These are phyloP conservation scores for Petrocephalus sullivani DNA, from an alignment of 2,797 vertebrate genomes.

Conservation along the genomic window DNA sequence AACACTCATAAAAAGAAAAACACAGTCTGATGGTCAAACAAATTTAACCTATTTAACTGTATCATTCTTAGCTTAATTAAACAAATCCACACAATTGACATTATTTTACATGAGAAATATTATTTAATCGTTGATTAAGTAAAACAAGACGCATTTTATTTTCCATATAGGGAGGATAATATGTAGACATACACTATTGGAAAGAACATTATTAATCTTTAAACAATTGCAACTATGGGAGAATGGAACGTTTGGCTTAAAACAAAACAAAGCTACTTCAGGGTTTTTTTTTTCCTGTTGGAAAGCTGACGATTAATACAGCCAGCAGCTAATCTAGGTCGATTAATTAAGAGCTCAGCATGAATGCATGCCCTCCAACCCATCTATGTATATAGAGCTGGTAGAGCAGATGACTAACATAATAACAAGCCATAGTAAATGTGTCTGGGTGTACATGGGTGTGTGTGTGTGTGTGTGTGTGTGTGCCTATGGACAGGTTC, in stretches of 20 bases:
- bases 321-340: neutral
- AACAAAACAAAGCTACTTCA: neutral
- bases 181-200: neutral
- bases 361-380: neutral
- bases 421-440: neutral
- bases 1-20: neutral
- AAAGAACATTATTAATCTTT: neutral
- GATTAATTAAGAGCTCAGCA: neutral
- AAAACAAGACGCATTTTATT: neutral
- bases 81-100: neutral
- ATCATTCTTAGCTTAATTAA: neutral
- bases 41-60: neutral
- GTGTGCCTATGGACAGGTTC: neutral
- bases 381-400: neutral
- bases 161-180: neutral
- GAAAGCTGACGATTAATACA: neutral
- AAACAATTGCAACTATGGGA: neutral
- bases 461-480: neutral
- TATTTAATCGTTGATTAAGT: neutral
- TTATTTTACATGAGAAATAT: neutral
- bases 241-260: neutral
- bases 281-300: neutral
- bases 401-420: neutral
- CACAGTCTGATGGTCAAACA: neutral
- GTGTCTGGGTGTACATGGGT: neutral